Evolutionary conservation across 1,140 invertebrate genomes (phyloP).

Genomic region (Drosophila sp.): DNA sequence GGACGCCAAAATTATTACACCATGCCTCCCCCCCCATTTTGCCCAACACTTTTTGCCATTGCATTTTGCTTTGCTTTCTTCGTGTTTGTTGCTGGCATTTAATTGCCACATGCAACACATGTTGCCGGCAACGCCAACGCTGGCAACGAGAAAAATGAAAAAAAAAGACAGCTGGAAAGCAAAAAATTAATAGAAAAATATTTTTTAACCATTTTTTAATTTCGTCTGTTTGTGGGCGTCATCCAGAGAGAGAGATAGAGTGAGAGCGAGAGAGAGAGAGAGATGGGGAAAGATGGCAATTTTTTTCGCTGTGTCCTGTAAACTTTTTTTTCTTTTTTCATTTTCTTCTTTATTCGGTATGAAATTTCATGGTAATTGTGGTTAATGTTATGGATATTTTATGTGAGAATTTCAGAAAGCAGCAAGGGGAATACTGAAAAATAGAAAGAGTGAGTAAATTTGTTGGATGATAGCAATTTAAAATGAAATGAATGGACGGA

Average conservation of each 20-base stretch:
- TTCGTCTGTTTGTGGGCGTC: slow-evolving; percentile 61
- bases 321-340: slow-evolving; percentile 13
- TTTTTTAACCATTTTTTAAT: slow-evolving; percentile 72
- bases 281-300: slow-evolving; percentile 31
- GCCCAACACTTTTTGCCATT: slow-evolving; percentile 15
- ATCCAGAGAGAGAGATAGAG: slow-evolving; percentile 18
- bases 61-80: slow-evolving; percentile 43
- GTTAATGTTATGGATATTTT: slow-evolving; percentile 78
- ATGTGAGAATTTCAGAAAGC: slow-evolving; percentile 54
- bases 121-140: slow-evolving; percentile 43
- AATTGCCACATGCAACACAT: slow-evolving; percentile 64
- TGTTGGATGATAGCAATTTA: slow-evolving; percentile 33
- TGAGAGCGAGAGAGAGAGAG: slow-evolving; percentile 28
- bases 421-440: background rate
- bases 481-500: slow-evolving; percentile 2
- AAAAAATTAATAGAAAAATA: slow-evolving; percentile 75
- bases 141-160: background rate
- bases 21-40: background rate
- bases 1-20: slow-evolving; percentile 70
- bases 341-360: slow-evolving; percentile 29
- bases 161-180: slow-evolving; percentile 50
- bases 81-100: slow-evolving; percentile 57
- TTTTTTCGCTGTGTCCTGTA: slow-evolving; percentile 34
- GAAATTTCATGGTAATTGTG: slow-evolving; percentile 72
- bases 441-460: background rate